phyloP scores from a whole-genome alignment of 2,888 invertebrate genomes.

The Drosophila hamatofila region DNA sequence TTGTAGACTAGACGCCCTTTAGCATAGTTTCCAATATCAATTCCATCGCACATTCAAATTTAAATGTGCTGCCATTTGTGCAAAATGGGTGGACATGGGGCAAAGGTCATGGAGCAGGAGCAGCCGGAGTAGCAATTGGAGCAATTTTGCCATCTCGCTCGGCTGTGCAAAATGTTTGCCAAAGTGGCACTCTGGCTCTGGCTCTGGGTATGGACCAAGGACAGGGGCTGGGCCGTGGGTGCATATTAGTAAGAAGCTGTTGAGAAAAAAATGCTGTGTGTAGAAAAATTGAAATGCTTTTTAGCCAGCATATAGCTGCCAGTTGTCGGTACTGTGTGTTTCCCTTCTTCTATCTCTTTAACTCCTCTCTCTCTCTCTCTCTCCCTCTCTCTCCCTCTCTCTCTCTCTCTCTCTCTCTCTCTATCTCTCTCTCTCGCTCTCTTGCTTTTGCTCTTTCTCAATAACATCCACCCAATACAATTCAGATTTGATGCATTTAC shows the following conservation, averaged over 20 bases:
- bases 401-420: too few species aligned
- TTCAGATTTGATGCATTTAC: conserved; percentile 76
- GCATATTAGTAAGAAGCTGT: conserved; percentile 65
- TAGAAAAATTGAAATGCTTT: conserved; percentile 50
- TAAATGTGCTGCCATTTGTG: conserved; percentile 54
- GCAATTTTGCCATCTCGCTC: conserved; percentile 44
- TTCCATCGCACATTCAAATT: conserved; percentile 60
- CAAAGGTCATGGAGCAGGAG: conserved; percentile 53
- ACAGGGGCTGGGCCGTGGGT: conserved; percentile 7
- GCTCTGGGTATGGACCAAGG: not conserved
- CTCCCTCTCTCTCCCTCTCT: not conserved
- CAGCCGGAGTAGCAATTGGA: conserved; percentile 36
- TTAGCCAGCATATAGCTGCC: conserved; percentile 24
- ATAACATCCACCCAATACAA: conserved; percentile 55
- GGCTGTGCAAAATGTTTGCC: conserved; percentile 55
- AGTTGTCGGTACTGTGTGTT: conserved; percentile 20
- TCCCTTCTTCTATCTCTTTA: conserved; percentile 15
- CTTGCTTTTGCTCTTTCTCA: conserved; percentile 6
- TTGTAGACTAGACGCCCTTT: conserved; percentile 14
- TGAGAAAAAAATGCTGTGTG: conserved; percentile 45
- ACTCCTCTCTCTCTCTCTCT: not conserved
- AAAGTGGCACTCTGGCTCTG: conserved; percentile 28
- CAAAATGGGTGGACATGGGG: conserved; percentile 4
- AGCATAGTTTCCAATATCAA: conserved; percentile 58
- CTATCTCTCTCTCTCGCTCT: not conserved